These are phyloP conservation scores for Sisyra nigra DNA, from an alignment of 2,888 invertebrate genomes.

Conservation along the genomic window DNA sequence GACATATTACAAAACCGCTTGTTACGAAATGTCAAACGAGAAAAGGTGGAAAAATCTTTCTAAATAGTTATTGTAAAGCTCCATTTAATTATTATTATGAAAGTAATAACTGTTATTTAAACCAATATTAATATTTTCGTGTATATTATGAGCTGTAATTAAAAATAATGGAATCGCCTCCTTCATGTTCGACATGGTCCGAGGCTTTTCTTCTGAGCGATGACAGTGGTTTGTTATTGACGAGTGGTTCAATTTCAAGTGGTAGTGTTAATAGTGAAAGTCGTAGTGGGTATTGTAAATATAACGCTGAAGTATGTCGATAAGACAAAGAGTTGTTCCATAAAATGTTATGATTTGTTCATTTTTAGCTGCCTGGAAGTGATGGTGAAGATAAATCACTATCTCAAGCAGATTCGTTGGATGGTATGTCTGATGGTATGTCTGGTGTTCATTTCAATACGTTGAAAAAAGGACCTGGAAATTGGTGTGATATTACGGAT, in stretches of 20 bases:
- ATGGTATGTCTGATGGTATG: conserved; percentile 58
- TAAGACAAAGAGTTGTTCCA: conserved; percentile 12
- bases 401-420: conserved; percentile 64
- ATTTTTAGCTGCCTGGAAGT: conserved; percentile 56
- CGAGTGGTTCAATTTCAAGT: conserved; percentile 59
- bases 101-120: too few relatives aligned
- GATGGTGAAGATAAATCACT: conserved; percentile 63
- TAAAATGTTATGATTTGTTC: conserved; percentile 10
- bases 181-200: conserved; percentile 56
- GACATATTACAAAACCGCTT: too few relatives aligned
- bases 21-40: background rate
- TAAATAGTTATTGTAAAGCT: background rate
- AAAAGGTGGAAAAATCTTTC: background rate
- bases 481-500: conserved; percentile 30
- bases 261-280: conserved; percentile 55
- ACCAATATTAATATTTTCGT: too few relatives aligned
- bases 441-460: conserved; percentile 71
- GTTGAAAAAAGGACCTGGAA: conserved; percentile 54
- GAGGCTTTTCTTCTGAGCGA: conserved; percentile 58
- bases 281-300: conserved; percentile 46
- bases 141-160: background rate
- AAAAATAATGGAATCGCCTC: conserved; percentile 55
- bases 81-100: conserved; percentile 2
- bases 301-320: conserved; percentile 43
- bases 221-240: conserved; percentile 56